Percentiles rank a stretch among this genome's conserved stretches.
Evolutionary conservation across 2,797 vertebrate species (phyloP).

Genomic region (Garrulus glandarius): DNA sequence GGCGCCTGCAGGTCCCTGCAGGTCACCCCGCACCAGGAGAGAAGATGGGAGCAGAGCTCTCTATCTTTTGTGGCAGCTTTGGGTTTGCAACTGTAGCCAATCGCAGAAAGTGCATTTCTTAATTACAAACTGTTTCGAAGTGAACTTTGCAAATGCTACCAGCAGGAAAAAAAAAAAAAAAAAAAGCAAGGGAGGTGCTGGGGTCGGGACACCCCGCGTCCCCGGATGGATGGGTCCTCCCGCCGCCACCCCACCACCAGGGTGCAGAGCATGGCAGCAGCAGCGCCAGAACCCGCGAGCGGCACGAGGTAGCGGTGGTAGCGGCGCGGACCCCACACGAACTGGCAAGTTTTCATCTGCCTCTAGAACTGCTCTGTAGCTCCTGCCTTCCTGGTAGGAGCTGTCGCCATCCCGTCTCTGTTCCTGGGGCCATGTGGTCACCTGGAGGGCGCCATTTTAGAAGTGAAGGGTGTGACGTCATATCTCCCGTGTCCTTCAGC

Average conservation of each 20-base stretch:
- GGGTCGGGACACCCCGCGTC: background rate
- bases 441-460: background rate
- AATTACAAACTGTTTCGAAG: background rate
- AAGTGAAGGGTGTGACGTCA: background rate
- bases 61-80: background rate
- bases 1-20: no score
- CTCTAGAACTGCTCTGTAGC: background rate
- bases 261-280: no score
- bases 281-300: background rate
- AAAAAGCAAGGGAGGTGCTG: no score
- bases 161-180: no score
- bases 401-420: background rate
- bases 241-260: background rate
- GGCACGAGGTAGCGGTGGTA: background rate
- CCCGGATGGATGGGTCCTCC: background rate
- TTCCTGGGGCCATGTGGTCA: fast-evolving
- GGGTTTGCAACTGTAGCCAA: background rate
- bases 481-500: no score
- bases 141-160: background rate
- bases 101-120: fast-evolving
- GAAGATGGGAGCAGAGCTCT: background rate
- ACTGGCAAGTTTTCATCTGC: background rate
- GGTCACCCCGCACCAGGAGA: no score
- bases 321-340: fast-evolving
- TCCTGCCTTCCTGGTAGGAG: background rate